Evolutionary conservation across 2,888 invertebrate species (phyloP).

Genomic region (Tipula confusa): DNA sequence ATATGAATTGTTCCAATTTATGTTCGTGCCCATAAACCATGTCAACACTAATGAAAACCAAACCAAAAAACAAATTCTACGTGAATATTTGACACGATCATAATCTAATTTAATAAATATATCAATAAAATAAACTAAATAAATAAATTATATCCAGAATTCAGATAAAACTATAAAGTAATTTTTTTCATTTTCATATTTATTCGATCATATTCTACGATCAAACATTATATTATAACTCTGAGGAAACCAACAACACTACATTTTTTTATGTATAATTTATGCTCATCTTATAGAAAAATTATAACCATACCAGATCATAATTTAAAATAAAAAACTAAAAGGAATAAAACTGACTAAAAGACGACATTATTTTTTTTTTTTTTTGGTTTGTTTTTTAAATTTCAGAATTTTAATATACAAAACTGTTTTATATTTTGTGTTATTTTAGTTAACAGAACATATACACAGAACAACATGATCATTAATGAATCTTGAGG

Average conservation of each 20-base stretch:
- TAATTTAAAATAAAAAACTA: slow-evolving; percentile 3
- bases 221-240: background rate
- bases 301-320: slow-evolving; percentile 25
- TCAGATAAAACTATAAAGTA: background rate
- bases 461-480: background rate
- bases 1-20: background rate
- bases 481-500: background rate
- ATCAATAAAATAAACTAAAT: slow-evolving; percentile 16
- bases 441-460: background rate
- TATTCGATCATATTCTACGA: slow-evolving; percentile 12
- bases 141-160: slow-evolving; percentile 20
- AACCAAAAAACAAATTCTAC: background rate
- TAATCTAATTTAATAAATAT: slow-evolving; percentile 20
- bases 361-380: background rate
- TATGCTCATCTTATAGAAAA: slow-evolving; percentile 25
- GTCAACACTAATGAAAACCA: background rate
- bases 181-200: background rate
- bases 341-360: background rate
- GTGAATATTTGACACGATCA: background rate
- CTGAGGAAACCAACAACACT: background rate
- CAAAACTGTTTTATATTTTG: slow-evolving; percentile 12
- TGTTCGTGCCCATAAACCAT: background rate
- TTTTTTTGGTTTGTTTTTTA: background rate
- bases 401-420: background rate
- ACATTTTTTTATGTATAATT: background rate